These are phyloP conservation scores for Eunapius fragilis DNA, from an alignment of 37 sponge, comb jelly and placozoan genomes.

Conservation along the genomic window DNA sequence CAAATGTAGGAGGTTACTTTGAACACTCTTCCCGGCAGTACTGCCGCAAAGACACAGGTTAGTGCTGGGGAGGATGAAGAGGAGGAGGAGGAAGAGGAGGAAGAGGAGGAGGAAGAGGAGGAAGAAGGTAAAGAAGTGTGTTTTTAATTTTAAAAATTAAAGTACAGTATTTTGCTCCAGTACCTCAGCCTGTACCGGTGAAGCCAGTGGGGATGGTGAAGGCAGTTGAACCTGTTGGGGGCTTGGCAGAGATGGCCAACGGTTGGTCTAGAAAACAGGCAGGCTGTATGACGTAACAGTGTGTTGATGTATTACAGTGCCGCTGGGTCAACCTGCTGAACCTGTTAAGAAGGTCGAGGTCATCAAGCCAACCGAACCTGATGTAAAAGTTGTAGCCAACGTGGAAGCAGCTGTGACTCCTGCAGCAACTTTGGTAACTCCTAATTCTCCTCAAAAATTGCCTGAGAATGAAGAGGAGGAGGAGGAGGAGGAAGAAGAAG, in stretches of 20 bases:
- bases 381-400: neutral
- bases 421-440: neutral
- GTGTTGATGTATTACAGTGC: neutral
- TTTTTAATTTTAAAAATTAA: neutral
- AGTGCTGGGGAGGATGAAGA: constrained; percentile 11
- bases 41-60: constrained; percentile 1
- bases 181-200: neutral
- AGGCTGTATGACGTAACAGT: neutral
- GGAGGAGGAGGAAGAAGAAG: constrained; percentile 27
- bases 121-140: neutral
- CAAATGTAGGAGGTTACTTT: constrained; percentile 65
- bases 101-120: constrained; percentile 47
- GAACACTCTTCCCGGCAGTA: constrained; percentile 32
- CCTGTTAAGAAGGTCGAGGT: too few relatives aligned
- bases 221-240: neutral
- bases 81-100: constrained; percentile 42
- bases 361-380: neutral
- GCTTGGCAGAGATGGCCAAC: neutral
- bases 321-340: neutral
- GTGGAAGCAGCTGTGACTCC: neutral
- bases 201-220: neutral
- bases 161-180: neutral
- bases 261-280: neutral
- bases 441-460: neutral
- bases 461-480: constrained; percentile 9